Base-by-base conservation (phyloP, 1,140 invertebrate genomes). In the Aphelenchoides besseyi region DNA sequence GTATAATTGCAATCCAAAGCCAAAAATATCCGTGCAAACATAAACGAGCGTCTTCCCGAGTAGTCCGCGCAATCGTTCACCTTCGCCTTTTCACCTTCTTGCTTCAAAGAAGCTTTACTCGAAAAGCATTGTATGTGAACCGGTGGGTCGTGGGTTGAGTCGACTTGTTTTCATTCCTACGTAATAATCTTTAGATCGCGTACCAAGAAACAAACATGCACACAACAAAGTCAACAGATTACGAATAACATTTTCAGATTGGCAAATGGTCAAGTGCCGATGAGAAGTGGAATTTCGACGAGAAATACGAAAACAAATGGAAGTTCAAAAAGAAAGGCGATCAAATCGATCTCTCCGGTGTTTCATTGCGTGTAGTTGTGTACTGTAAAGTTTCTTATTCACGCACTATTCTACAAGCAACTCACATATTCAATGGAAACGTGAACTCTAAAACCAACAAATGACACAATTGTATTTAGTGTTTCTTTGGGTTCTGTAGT, bases 361-460 rank as follows among this genome's bases (percentile, higher is more conserved):
- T 77, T 26, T 75, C 75, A 41, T 77, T 83, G 2, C 66, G 80
- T 62, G 80, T 82, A 26, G 81, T 83, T 63, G 81, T 83, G 9
- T 82, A 83, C 63, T 54, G n/a, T n/a, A n/a, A n/a, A n/a, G n/a
- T n/a, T n/a, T n/a, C n/a, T n/a, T n/a, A n/a, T n/a, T n/a, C n/a
- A n/a, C n/a, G n/a, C n/a, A n/a, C n/a, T n/a, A n/a, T n/a, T n/a
- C n/a, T n/a, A n/a, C n/a, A n/a, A n/a, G n/a, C n/a, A n/a, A n/a
- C n/a, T n/a, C n/a, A n/a, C n/a, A n/a, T n/a, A n/a, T n/a, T n/a
- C n/a, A n/a, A n/a, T 82, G 30, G 76, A 62, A 28, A 0, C 53
- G 63, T 48, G 41, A 12, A 48, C 41, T 16, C 41, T 16, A 48
- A 12, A 48, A 23, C 12, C 41, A 48, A 48, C 41, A 48, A 23